Conservation (phyloP, 2,797 vertebrate genomes). For the Varecia variegata region DNA sequence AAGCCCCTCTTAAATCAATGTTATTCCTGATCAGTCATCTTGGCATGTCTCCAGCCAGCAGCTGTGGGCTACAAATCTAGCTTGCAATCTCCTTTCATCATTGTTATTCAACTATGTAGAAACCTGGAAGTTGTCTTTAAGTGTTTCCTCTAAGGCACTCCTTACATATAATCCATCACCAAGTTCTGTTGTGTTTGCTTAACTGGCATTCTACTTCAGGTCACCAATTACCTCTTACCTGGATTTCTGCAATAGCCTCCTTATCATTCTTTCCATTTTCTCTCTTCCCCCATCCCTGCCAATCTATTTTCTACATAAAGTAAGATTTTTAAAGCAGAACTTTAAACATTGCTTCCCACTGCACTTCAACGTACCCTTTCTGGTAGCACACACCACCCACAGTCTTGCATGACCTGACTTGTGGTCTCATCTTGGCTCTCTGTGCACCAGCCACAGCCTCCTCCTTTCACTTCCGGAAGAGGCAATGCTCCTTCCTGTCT, state of each 20-base stretch:
- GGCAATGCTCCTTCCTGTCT: background rate
- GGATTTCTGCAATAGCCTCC: background rate
- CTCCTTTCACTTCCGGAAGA: background rate
- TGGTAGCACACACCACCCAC: accelerated
- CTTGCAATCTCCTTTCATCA: conserved; percentile 6
- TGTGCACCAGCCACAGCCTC: accelerated
- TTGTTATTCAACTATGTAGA: conserved; percentile 3
- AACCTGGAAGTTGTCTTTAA: background rate
- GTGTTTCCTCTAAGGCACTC: background rate
- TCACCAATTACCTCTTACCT: background rate
- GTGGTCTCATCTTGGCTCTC: background rate
- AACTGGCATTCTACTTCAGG: background rate
- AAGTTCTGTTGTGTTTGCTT: background rate
- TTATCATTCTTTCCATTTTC: background rate
- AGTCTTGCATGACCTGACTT: background rate
- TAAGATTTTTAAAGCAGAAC: background rate
- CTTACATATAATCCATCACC: background rate
- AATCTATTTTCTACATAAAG: background rate
- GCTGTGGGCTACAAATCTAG: conserved; percentile 15
- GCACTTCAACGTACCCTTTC: background rate
- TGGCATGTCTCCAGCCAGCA: background rate
- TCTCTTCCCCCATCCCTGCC: background rate
- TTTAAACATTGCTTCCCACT: background rate
- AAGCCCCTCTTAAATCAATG: conserved; percentile 51
- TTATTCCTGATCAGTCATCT: conserved; percentile 41